Conservation (phyloP, 2,797 vertebrate genomes). For the Fistularia commersonii region DNA sequence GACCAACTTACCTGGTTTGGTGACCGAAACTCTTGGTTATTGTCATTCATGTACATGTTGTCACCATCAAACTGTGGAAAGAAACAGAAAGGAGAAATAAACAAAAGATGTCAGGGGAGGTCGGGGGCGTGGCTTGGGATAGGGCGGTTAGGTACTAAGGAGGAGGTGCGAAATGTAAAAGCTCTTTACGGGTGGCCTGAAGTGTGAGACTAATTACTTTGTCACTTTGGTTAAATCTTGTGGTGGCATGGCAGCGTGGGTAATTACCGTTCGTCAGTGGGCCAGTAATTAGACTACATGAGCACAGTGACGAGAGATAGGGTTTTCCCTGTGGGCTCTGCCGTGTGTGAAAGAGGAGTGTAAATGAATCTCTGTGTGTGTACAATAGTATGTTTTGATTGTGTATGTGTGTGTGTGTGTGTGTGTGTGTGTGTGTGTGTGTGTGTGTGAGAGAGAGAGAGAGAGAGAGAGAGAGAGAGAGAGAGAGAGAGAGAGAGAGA, state of each 20-base stretch:
- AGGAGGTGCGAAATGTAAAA: conserved; percentile 38
- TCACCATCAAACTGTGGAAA: conserved; percentile 96
- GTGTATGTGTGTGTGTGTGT: conserved; percentile 15
- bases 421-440: too few relatives aligned
- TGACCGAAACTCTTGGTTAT: conserved; percentile 94
- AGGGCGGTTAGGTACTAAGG: background rate
- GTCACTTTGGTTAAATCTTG: conserved; percentile 76
- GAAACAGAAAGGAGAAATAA: conserved; percentile 53
- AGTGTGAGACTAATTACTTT: conserved; percentile 75
- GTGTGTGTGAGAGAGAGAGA: too few relatives aligned
- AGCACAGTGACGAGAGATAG: conserved; percentile 66
- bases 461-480: too few relatives aligned
- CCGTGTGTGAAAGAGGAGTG: conserved; percentile 43
- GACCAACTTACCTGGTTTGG: conserved; percentile 87
- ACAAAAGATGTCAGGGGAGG: conserved; percentile 16
- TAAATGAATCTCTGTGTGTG: conserved; percentile 47
- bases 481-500: too few relatives aligned
- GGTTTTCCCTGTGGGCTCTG: conserved; percentile 67
- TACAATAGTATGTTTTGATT: conserved; percentile 34
- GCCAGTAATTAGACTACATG: conserved; percentile 77
- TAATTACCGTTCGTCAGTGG: conserved; percentile 80
- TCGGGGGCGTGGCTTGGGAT: conserved; percentile 1
- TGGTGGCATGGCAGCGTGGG: conserved; percentile 68
- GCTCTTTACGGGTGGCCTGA: conserved; percentile 63
- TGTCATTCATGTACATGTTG: conserved; percentile 99